Percentiles rank a stretch among this genome's conserved stretches.
Evolutionary conservation across 2,797 vertebrate genomes (phyloP).

Genomic region (Melanogrammus aeglefinus): DNA sequence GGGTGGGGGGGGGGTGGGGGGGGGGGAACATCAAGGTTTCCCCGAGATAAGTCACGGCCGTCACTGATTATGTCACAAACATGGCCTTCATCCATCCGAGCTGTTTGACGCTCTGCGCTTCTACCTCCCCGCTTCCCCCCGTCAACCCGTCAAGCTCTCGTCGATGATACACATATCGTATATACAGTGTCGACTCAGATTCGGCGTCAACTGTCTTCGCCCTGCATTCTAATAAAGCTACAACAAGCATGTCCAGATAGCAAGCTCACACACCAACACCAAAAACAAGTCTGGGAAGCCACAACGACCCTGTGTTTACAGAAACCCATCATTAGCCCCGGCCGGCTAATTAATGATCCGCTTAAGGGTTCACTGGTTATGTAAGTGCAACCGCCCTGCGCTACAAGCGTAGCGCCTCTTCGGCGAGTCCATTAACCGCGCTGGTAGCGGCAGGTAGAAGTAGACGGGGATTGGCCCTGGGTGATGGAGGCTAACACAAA

Average conservation of each 20-base stretch:
- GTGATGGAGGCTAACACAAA: slow-evolving; percentile 31
- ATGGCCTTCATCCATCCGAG: slow-evolving; percentile 24
- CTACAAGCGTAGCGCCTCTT: slow-evolving; percentile 29
- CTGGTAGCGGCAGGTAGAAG: slow-evolving; percentile 28
- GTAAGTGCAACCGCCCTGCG: slow-evolving; percentile 45
- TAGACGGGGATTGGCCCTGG: slow-evolving; percentile 30
- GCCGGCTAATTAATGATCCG: slow-evolving; percentile 40
- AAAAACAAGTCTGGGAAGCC: neutral
- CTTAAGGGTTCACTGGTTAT: slow-evolving; percentile 36
- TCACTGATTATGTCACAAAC: slow-evolving; percentile 57
- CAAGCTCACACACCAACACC: neutral
- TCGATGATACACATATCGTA: slow-evolving; percentile 33
- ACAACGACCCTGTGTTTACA: slow-evolving; percentile 34
- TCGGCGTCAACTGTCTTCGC: neutral
- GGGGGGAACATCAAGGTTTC: slow-evolving; percentile 45
- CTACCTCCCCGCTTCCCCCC: slow-evolving; percentile 12
- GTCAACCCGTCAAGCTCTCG: slow-evolving; percentile 19
- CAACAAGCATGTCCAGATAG: neutral
- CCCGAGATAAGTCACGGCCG: slow-evolving; percentile 61
- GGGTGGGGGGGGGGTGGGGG: too few relatives aligned
- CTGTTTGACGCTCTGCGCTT: slow-evolving; percentile 21
- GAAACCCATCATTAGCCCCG: slow-evolving; percentile 34
- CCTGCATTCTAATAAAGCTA: neutral
- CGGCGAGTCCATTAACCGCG: slow-evolving; percentile 57
- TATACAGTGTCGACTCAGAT: slow-evolving; percentile 9